A percentile compares a stretch with the other conserved stretches of the same genome.
These are phyloP conservation scores for Takifugu ocellatus DNA, from an alignment of 2,797 vertebrate species.

Conservation along the genomic window DNA sequence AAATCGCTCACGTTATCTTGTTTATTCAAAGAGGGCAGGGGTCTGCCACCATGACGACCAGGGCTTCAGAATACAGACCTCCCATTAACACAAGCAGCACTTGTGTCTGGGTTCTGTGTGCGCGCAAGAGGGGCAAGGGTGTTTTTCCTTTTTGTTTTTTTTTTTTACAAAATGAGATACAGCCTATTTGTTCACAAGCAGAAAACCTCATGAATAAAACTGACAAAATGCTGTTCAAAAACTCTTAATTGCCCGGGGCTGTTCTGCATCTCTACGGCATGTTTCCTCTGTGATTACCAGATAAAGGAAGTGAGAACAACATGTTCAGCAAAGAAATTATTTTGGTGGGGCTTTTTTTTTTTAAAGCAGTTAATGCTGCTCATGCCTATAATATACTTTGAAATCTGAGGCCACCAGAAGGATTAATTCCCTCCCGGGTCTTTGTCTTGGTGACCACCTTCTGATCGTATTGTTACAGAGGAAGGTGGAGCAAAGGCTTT, in stretches of 20 bases:
- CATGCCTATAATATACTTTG: conserved; percentile 26
- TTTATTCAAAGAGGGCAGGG: conserved; percentile 59
- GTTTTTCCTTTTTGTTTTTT: too few relatives aligned
- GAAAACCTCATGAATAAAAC: conserved; percentile 19
- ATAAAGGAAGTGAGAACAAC: conserved; percentile 32
- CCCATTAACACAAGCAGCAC: conserved; percentile 42
- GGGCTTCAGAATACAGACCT: conserved; percentile 40
- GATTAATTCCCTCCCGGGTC: conserved; percentile 40
- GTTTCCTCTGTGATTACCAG: conserved; percentile 32
- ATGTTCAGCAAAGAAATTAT: conserved; percentile 34
- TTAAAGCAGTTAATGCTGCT: conserved; percentile 18
- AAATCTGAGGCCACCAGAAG: conserved; percentile 29
- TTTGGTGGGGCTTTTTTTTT: conserved; percentile 15
- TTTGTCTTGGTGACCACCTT: conserved; percentile 52
- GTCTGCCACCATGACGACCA: conserved; percentile 65
- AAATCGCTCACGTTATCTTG: conserved; percentile 52
- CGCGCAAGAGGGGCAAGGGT: background rate
- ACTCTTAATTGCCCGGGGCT: conserved; percentile 24
- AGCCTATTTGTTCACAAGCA: conserved; percentile 11
- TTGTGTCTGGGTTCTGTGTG: conserved; percentile 9
- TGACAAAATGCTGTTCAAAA: conserved; percentile 9
- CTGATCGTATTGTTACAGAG: conserved; percentile 38
- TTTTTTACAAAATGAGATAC: conserved; percentile 20
- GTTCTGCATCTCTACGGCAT: conserved; percentile 13
- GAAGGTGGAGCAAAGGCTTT: conserved; percentile 24